phyloP scores from a whole-genome alignment of 2,113 vertebrate species.

The Gymnarchus niloticus region DNA sequence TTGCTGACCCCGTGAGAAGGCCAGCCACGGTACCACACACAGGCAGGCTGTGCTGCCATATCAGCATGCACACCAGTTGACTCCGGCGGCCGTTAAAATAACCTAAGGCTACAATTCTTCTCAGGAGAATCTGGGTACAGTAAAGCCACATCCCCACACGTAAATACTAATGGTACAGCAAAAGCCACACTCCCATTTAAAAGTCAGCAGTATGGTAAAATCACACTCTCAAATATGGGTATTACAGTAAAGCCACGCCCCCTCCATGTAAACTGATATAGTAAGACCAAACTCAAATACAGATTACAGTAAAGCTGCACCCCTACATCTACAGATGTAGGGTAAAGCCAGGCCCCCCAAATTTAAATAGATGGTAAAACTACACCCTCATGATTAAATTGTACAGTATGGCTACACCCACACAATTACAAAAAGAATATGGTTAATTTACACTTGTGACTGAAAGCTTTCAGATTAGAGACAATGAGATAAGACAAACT shows the following conservation, averaged over 20 bases:
- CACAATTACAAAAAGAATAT: too few species aligned
- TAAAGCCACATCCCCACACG: neutral
- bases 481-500: neutral
- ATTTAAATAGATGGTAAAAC: neutral
- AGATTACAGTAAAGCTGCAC: neutral
- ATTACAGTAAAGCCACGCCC: neutral
- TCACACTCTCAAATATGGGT: too few species aligned
- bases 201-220: too few species aligned
- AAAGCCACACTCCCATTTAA: neutral
- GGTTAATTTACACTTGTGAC: neutral
- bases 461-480: too few species aligned
- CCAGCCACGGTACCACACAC: constrained; percentile 36
- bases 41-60: neutral
- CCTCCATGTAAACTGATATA: too few species aligned
- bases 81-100: too few species aligned
- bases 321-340: too few species aligned
- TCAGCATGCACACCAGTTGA: neutral
- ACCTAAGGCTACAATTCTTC: too few species aligned
- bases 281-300: neutral
- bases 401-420: neutral
- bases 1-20: constrained; percentile 36
- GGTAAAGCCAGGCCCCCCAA: too few species aligned
- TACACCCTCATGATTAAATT: neutral
- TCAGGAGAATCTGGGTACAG: too few species aligned
- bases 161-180: neutral